These are phyloP conservation scores for Tuberolachnus salignus DNA, from an alignment of 2,888 invertebrate species.

Conservation along the genomic window DNA sequence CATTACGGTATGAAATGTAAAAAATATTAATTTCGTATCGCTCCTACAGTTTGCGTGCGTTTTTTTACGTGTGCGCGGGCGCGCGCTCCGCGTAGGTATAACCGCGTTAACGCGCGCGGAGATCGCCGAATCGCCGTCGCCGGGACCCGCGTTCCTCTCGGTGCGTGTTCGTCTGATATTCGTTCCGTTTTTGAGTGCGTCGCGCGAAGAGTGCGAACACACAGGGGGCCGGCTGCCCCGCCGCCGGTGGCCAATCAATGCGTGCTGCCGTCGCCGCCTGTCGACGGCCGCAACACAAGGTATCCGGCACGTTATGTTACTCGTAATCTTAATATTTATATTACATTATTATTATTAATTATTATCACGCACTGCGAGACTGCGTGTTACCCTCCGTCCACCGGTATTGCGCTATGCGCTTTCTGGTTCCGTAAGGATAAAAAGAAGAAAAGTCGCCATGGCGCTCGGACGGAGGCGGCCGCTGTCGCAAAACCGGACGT, in stretches of 20 bases:
- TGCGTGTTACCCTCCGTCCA: too few relatives aligned
- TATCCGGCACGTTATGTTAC: not conserved
- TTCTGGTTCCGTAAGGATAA: too few relatives aligned
- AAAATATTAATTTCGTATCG: not conserved
- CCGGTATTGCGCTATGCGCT: not conserved
- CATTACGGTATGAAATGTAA: not conserved
- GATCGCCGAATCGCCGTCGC: slow-evolving; percentile 3
- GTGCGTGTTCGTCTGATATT: slow-evolving; percentile 5
- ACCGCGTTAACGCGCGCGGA: not conserved
- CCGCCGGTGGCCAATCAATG: slow-evolving; percentile 55
- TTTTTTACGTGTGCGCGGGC: not conserved
- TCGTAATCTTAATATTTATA: too few relatives aligned
- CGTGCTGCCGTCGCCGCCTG: slow-evolving; percentile 25
- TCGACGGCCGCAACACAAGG: slow-evolving; percentile 44
- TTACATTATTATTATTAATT: too few relatives aligned
- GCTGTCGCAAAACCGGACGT: slow-evolving; percentile 45
- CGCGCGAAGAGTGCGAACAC: slow-evolving; percentile 35
- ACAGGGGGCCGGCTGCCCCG: slow-evolving; percentile 52
- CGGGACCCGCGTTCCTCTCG: not conserved
- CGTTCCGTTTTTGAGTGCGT: slow-evolving; percentile 33
- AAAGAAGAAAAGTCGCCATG: too few relatives aligned
- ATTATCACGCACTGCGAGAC: too few relatives aligned
- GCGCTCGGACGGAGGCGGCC: not conserved
- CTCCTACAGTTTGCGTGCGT: not conserved
- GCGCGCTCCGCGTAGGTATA: slow-evolving; percentile 25